Evolutionary conservation across 1,140 invertebrate genomes (phyloP), one percentile per base, ranked within the genome.

Genomic region (Aphis craccivora): DNA sequence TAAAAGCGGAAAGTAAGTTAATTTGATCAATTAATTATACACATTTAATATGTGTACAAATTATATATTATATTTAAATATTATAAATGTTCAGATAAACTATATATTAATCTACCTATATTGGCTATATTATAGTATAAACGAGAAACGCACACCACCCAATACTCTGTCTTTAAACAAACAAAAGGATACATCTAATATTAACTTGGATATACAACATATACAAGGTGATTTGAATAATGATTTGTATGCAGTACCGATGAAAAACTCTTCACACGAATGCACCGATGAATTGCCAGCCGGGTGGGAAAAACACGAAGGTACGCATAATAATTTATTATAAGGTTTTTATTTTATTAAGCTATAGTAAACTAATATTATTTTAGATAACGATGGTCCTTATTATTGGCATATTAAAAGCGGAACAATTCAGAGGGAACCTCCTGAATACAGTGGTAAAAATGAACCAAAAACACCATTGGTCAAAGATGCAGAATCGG

Each of bases 321-420:
- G 98, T 98, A 95, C 93, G 20, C 40, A 89, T 7, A 55, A 40
- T n/a, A n/a, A n/a, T n/a, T n/a, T n/a, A n/a, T 89, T 55, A 40
- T 53, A n/a, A 48, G n/a, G 4, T 35, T 43, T 20, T 53, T 48
- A 51, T 51, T 67, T n/a, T 40, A 60, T 51, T 92, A 91, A 88
- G n/a, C 20, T 53, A 84, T 51, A 37, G 9, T 94, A 22, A 25
- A 30, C 43, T 84, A 55, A 48, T 53, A 81, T 60, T 45, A 76
- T 95, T 96, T 94, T 96, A 98, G 98, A 99, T 96, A 98, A 97
- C 94, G 97, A 98, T 95, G 98, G 98, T 25, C 97, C 98, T 5
- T 99, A 99, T 95, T 99, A 99, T 95, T 99, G 99, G 99, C 99
- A 99, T 95, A 99, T 99, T 94, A 99, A 99, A 95, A 99, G 98